Evolutionary conservation across 2,113 vertebrate genomes (phyloP).

Genomic region (Cichladusa arquata): DNA sequence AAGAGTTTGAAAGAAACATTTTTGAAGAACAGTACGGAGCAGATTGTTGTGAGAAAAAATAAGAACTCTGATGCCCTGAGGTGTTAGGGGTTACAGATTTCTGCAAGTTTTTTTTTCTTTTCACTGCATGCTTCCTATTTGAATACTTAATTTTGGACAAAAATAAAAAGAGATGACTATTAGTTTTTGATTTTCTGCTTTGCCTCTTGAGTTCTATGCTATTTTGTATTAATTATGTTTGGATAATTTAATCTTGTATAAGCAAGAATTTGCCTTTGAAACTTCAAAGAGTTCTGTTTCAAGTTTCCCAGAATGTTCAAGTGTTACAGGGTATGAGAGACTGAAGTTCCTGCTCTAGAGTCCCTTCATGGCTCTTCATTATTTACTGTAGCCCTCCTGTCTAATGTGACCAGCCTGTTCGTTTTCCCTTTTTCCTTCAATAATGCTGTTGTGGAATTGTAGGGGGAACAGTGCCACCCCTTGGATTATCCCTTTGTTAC

Average conservation of each 20-base stretch:
- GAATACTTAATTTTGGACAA: background rate
- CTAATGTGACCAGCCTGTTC: background rate
- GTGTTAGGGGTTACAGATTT: background rate
- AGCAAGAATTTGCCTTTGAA: background rate
- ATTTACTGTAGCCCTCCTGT: background rate
- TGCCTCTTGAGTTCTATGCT: background rate
- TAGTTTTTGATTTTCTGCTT: background rate
- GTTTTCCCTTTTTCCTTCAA: background rate
- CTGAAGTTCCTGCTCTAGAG: background rate
- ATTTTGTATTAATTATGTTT: background rate
- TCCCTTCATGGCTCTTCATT: background rate
- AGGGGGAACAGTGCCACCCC: background rate
- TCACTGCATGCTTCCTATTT: background rate
- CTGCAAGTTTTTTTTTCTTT: background rate
- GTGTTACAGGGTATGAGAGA: fast-evolving
- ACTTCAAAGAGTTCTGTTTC: background rate
- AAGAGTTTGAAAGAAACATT: background rate
- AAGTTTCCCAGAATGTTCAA: background rate
- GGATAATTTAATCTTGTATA: background rate
- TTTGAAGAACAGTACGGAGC: background rate
- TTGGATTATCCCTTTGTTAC: background rate
- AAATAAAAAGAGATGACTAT: background rate
- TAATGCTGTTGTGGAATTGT: background rate
- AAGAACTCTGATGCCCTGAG: background rate
- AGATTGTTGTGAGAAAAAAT: background rate